A percentile compares a stretch with the other conserved stretches of the same genome.
Conservation (phyloP, 23 tunicate species). For the Ascidia mentula region DNA sequence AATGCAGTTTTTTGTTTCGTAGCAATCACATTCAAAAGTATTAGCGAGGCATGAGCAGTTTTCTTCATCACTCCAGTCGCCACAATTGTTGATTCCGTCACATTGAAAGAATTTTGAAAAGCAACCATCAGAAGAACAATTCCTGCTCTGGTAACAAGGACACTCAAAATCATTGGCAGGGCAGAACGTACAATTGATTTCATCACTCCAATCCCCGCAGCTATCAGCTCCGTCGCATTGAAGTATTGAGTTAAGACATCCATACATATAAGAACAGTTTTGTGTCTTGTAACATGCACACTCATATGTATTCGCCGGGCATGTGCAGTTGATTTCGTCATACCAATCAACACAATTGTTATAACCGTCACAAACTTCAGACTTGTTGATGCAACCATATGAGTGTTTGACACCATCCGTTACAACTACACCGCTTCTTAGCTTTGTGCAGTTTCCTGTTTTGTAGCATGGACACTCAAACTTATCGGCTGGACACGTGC, state of each 20-base stretch:
- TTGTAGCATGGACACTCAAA: background rate
- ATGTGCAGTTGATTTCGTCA: conserved; percentile 10
- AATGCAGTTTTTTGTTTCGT: background rate
- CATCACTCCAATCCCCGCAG: conserved; percentile 7
- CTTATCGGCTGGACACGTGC: background rate
- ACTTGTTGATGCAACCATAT: background rate
- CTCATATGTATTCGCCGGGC: background rate
- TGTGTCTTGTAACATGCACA: background rate
- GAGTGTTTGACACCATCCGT: too few species aligned
- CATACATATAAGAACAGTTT: background rate
- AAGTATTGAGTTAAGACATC: background rate
- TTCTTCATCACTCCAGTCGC: background rate
- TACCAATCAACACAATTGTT: background rate
- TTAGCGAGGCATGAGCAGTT: background rate
- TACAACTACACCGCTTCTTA: background rate
- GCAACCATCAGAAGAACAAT: background rate
- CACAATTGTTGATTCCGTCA: background rate
- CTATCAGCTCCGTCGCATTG: background rate
- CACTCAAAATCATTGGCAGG: background rate
- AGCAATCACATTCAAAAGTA: conserved; percentile 1
- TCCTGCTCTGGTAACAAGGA: background rate
- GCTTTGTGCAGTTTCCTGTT: background rate
- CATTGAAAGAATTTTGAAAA: background rate
- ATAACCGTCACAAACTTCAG: background rate
- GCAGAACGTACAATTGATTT: background rate